phyloP scores from a whole-genome alignment of 2,113 vertebrate genomes.

The Nicator chloris region DNA sequence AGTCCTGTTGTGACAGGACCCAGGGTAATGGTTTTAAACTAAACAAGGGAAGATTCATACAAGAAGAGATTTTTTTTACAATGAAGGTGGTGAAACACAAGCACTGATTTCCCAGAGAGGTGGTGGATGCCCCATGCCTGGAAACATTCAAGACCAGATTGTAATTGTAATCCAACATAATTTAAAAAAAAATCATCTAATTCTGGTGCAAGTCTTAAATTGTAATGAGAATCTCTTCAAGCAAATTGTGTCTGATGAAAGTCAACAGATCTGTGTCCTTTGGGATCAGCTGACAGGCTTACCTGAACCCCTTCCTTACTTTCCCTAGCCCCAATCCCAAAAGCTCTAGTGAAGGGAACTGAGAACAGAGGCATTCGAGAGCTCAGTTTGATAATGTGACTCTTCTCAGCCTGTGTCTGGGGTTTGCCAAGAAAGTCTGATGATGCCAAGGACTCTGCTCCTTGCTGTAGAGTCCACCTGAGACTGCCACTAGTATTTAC shows the following conservation, averaged over 20 bases:
- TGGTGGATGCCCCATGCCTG: background rate
- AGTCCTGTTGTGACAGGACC: background rate
- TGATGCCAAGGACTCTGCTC: background rate
- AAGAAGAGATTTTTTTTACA: background rate
- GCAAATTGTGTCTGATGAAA: background rate
- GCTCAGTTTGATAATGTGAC: background rate
- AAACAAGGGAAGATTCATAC: background rate
- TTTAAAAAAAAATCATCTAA: background rate
- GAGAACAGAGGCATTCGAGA: background rate
- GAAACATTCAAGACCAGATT: background rate
- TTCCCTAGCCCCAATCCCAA: background rate
- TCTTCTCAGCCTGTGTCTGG: background rate
- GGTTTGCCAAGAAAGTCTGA: background rate
- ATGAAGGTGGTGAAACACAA: background rate
- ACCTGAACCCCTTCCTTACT: background rate
- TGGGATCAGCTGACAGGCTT: background rate
- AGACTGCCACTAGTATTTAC: background rate
- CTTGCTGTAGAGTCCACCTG: background rate
- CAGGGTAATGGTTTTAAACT: background rate
- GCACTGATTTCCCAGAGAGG: background rate
- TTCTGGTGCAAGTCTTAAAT: background rate
- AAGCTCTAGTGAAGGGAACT: background rate
- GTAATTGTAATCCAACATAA: background rate
- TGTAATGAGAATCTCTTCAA: background rate
- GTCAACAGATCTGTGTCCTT: background rate